These are phyloP conservation scores for Coregonus clupeaformis DNA, from an alignment of 2,113 vertebrate genomes.

Conservation along the genomic window DNA sequence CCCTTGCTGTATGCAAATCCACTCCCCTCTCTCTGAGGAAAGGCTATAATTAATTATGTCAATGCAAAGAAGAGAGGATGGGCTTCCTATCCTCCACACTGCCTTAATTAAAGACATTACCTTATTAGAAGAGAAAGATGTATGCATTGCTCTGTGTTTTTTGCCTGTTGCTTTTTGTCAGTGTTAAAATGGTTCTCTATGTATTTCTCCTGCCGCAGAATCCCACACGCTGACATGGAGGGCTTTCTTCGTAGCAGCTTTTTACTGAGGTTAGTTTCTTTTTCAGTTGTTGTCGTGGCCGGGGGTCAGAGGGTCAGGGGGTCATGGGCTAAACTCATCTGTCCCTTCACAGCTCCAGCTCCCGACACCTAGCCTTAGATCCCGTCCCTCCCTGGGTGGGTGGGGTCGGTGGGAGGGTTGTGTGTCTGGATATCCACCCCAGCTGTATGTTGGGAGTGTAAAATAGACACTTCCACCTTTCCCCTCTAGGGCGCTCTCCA, in stretches of 20 bases:
- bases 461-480: not conserved
- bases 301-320: not conserved
- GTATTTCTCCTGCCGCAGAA: conserved; percentile 80
- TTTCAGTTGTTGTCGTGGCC: not conserved
- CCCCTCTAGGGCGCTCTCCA: conserved; percentile 14
- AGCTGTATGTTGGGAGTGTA: conserved; percentile 1
- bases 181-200: conserved; percentile 76
- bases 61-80: conserved; percentile 64
- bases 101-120: conserved; percentile 69
- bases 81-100: conserved; percentile 55
- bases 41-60: conserved; percentile 72
- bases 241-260: conserved; percentile 83
- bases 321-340: conserved; percentile 42
- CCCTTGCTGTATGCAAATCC: conserved; percentile 70
- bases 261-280: conserved; percentile 83
- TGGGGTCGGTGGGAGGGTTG: conserved; percentile 13
- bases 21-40: conserved; percentile 58
- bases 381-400: conserved; percentile 27
- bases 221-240: conserved; percentile 80
- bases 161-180: conserved; percentile 57
- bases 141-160: conserved; percentile 42
- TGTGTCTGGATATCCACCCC: not conserved
- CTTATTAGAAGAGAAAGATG: conserved; percentile 63
- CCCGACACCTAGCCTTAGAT: conserved; percentile 64
- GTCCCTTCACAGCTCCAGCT: not conserved